Percentiles rank a stretch among this genome's conserved stretches.
Evolutionary conservation across 2,113 vertebrate species (phyloP).

Genomic region (Corythaixoides concolor): DNA sequence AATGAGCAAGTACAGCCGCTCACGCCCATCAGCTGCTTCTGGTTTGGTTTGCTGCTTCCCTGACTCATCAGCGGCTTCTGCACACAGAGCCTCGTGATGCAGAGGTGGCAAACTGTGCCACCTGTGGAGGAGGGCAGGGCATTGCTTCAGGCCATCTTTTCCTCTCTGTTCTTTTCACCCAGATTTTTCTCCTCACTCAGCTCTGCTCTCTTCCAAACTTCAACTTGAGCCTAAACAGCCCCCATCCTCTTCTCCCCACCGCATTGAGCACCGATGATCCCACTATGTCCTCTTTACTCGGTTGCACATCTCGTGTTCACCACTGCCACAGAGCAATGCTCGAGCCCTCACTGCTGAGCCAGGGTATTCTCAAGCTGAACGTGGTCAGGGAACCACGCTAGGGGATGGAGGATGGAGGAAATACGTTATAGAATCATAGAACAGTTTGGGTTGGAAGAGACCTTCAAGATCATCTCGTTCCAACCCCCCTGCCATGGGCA

Average conservation of each 20-base stretch:
- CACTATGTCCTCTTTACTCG: not conserved
- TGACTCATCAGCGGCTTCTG: not conserved
- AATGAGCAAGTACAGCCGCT: not conserved
- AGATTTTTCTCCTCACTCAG: not conserved
- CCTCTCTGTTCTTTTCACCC: not conserved
- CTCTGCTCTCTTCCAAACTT: not conserved
- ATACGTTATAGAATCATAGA: not conserved
- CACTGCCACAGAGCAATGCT: not conserved
- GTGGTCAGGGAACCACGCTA: not conserved
- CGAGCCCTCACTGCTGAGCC: not conserved
- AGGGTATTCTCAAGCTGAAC: not conserved
- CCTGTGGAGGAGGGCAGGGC: not conserved
- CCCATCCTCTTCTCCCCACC: not conserved
- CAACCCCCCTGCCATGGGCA: too few relatives aligned
- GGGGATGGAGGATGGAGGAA: not conserved
- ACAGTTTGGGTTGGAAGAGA: too few relatives aligned
- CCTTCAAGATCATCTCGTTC: too few relatives aligned
- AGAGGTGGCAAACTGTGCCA: not conserved
- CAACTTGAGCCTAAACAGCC: not conserved
- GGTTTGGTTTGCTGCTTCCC: not conserved
- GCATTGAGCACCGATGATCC: fast-evolving
- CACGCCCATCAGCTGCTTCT: not conserved
- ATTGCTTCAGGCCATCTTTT: not conserved
- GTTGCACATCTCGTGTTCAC: not conserved
- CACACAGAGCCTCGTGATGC: not conserved